Evolutionary conservation across 2,888 invertebrate genomes (phyloP), one percentile per base, ranked within the genome.

Genomic region (Philopedon plagiatum): DNA sequence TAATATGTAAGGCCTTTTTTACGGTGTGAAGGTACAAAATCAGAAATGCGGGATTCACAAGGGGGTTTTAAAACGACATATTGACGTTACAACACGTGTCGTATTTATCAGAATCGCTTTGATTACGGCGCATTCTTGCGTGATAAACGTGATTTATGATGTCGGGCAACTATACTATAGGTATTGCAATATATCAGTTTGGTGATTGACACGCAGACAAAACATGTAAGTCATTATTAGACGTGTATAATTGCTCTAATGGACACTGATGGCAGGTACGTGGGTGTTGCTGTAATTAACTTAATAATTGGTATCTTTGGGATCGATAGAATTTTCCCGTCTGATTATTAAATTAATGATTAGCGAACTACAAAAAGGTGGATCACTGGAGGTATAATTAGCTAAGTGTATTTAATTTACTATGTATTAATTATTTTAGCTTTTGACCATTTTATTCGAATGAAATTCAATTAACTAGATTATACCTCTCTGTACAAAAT

Each of bases 371-470:
- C 5, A n/a, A 46, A n/a, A 46, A 46, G 23, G 46, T 46, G 23
- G 21, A 46, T 46, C 46, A 23, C 23, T 46, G n/a, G 23, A 46
- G n/a, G 46, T 46, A 46, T 21, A 21, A 46, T 46, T n/a, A 46
- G 46, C 46, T 46, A 46, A 46, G 46, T 46, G 46, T n/a, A 46
- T 46, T 19, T 44, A 21, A 44, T 46, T n/a, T n/a, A n/a, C n/a
- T 46, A 46, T 23, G 4, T 46, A 21, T 11, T n/a, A 4, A 15
- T 2, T 9, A 46, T n/a, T 46, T 23, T 11, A 21, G 23, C 21
- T 46, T 23, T n/a, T 5, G 1, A 9, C n/a, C 19, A 5, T 1
- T 9, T 7, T 19, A 11, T 2, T 11, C 44, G 11, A 44, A 9
- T 44, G 9, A 18, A 18, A 41, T 41, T 18, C 9, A 34, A 34